Percentiles rank a stretch among this genome's conserved stretches.
Conservation (phyloP, 2,888 invertebrate genomes). For the Melieria omissa region DNA sequence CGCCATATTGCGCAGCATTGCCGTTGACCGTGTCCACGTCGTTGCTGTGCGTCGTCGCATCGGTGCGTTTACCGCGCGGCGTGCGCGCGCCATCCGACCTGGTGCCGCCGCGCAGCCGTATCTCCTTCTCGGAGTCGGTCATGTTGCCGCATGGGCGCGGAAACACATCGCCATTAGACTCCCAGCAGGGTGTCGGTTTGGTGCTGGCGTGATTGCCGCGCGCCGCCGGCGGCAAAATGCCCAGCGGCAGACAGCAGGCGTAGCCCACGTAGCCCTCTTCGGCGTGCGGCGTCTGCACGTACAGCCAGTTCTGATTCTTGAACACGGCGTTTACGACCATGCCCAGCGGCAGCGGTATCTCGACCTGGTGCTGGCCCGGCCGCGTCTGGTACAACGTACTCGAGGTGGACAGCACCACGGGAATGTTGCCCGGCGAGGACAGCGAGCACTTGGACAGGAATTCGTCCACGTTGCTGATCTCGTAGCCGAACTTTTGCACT, state of each 20-base stretch:
- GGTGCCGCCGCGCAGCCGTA: conserved; percentile 71
- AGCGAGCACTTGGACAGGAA: conserved; percentile 84
- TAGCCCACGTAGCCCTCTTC: conserved; percentile 86
- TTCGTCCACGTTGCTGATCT: conserved; percentile 82
- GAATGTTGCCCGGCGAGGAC: conserved; percentile 85
- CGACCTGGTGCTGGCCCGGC: conserved; percentile 75
- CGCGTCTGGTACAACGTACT: conserved; percentile 80
- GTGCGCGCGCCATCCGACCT: conserved; percentile 77
- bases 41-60: conserved; percentile 28
- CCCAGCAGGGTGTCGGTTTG: conserved; percentile 81
- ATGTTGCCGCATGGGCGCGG: conserved; percentile 84
- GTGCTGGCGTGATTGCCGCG: conserved; percentile 46
- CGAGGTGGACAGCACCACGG: conserved; percentile 82
- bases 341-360: conserved; percentile 79
- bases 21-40: conserved; percentile 35
- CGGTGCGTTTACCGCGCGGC: conserved; percentile 62
- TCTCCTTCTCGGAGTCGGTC: conserved; percentile 81
- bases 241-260: conserved; percentile 80
- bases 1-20: conserved; percentile 69
- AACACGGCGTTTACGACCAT: conserved; percentile 89
- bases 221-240: conserved; percentile 73
- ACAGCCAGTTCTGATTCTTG: conserved; percentile 86
- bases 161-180: conserved; percentile 83
- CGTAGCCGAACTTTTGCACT: conserved; percentile 75
- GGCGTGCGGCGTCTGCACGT: conserved; percentile 86